These are phyloP conservation scores for Aspiorhynchus laticeps DNA, from an alignment of 2,113 vertebrate species.

Conservation along the genomic window DNA sequence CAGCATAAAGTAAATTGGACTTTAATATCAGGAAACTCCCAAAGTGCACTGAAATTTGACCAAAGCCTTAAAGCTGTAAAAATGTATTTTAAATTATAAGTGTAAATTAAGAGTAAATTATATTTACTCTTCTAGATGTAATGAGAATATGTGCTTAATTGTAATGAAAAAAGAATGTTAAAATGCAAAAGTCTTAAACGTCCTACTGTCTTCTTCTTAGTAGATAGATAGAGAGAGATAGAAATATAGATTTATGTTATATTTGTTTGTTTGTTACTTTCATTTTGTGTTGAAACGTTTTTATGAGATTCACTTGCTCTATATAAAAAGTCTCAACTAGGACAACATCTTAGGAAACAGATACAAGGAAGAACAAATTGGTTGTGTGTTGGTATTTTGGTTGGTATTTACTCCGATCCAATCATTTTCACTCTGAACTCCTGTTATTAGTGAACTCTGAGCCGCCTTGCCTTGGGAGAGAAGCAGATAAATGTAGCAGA, in stretches of 20 bases:
- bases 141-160: not conserved
- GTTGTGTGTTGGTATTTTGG: slow-evolving; percentile 10
- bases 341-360: not conserved
- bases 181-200: not conserved
- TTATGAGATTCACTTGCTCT: not conserved
- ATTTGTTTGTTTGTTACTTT: not conserved
- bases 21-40: slow-evolving; percentile 5
- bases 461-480: slow-evolving; percentile 36
- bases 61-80: not conserved
- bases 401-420: slow-evolving; percentile 5
- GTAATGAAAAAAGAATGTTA: not conserved
- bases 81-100: not conserved
- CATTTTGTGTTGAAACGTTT: not conserved
- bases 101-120: not conserved
- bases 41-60: not conserved
- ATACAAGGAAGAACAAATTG: slow-evolving; percentile 24
- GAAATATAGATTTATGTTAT: not conserved
- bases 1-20: not conserved
- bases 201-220: not conserved
- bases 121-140: not conserved
- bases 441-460: slow-evolving; percentile 7
- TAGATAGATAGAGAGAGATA: not conserved
- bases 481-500: slow-evolving; percentile 67
- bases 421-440: slow-evolving; percentile 24
- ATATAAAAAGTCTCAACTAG: not conserved